These are phyloP conservation scores for Uloborus diversus DNA, from an alignment of 1,140 invertebrate species.

Conservation along the genomic window DNA sequence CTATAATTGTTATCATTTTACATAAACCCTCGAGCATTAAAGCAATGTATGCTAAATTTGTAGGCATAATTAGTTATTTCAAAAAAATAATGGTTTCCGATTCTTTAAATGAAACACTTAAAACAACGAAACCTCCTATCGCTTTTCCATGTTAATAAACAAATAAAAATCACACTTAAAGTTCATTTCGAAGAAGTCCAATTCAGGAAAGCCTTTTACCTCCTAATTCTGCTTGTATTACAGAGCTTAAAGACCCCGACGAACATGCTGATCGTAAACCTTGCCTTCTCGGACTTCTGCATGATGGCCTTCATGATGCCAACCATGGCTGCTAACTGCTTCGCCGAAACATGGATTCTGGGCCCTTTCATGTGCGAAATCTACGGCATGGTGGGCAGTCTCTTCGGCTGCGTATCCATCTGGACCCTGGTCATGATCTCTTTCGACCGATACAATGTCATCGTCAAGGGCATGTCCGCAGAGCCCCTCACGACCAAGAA, in stretches of 20 bases:
- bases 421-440: conserved; percentile 86
- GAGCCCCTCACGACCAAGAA: conserved; percentile 76
- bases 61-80: too few relatives aligned
- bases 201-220: too few relatives aligned
- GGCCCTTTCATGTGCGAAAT: conserved; percentile 83
- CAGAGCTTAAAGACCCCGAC: conserved; percentile 78
- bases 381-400: conserved; percentile 79
- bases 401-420: conserved; percentile 82
- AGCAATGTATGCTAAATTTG: too few relatives aligned
- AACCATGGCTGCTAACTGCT: conserved; percentile 82
- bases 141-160: too few relatives aligned
- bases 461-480: conserved; percentile 79
- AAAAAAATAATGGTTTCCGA: too few relatives aligned
- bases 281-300: conserved; percentile 86
- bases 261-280: conserved; percentile 84
- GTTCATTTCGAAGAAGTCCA: too few relatives aligned
- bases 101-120: too few relatives aligned
- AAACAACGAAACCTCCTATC: too few relatives aligned
- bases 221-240: too few relatives aligned
- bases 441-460: conserved; percentile 84
- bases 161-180: too few relatives aligned
- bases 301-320: conserved; percentile 86
- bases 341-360: conserved; percentile 85
- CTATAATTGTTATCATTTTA: too few relatives aligned
- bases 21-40: too few relatives aligned